Evolutionary conservation across 2,797 vertebrate species (phyloP), one percentile per base, ranked within the genome.

Genomic region (Agapornis canus): DNA sequence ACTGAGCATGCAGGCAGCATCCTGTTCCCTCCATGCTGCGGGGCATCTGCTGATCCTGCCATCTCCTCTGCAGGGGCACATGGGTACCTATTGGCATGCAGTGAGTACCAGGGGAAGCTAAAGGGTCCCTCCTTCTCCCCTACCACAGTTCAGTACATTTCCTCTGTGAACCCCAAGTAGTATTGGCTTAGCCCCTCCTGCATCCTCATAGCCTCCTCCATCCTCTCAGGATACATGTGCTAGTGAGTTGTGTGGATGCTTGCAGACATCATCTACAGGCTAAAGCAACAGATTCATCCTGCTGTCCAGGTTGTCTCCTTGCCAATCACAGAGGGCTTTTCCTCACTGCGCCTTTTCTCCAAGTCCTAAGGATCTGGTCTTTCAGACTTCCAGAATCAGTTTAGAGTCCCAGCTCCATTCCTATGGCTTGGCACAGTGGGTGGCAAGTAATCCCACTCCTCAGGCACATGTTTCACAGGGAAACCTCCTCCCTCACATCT

Each of bases 381-480:
- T 84, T 6, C 1, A n/a, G 20, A 20, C 17, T 86, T 48, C 19
- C 56, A 48, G 68, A 57, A 10, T 27, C 0, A 2, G 17, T 75
- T 72, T 71, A 29, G 51, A 43, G 48, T 82, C 69, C 37, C 37
- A 40, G 42, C 32, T 92, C 39, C 2, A 1, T 52, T 31, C 40
- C 61, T 10, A 0, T 0, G 0, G 29, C 45, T 80, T 39, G 64
- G 57, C 61, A 52, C 0, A 0, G 8, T 1, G 9, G 57, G 25
- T 3, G 0, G 8, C 1, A 2, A 52, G 61, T 5, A 0, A 31
- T 80, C 32, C 31, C 6, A 2, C 14, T 43, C 49, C 35, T 66
- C 0, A 0, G 32, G 42, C 29, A 23, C 1, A 1, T 2, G 26
- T 14, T 80, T 52, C 2, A 0, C 20, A 11, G 39, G 25, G 40